These are phyloP conservation scores for Hippocampus kuda DNA, from an alignment of 2,797 vertebrate species.

Conservation along the genomic window DNA sequence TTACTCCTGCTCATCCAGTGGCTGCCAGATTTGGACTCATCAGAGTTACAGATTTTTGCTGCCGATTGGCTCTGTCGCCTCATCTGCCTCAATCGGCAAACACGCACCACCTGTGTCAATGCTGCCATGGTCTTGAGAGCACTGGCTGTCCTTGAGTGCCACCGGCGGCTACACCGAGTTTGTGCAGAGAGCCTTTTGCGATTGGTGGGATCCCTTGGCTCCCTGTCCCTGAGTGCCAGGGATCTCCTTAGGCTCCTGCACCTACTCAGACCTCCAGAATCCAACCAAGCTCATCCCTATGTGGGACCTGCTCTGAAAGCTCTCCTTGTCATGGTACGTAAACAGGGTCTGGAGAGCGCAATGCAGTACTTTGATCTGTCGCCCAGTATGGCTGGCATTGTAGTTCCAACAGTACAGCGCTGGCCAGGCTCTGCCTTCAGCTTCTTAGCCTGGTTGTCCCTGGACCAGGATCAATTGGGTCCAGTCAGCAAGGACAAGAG, in stretches of 20 bases:
- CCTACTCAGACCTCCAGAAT: conserved; percentile 74
- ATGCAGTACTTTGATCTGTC: conserved; percentile 92
- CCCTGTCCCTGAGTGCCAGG: conserved; percentile 81
- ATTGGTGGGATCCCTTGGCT: conserved; percentile 83
- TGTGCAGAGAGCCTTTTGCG: conserved; percentile 85
- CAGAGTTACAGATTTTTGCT: conserved; percentile 85
- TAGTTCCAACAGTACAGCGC: conserved; percentile 79
- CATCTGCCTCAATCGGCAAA: conserved; percentile 88
- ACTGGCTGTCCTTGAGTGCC: conserved; percentile 70
- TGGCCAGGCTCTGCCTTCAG: conserved; percentile 93
- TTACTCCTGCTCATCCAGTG: conserved; percentile 88
- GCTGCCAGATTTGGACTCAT: conserved; percentile 86
- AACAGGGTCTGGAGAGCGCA: conserved; percentile 84
- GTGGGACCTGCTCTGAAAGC: conserved; percentile 75
- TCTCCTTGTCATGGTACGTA: conserved; percentile 83
- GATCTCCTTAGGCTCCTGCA: conserved; percentile 78
- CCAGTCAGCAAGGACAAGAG: conserved; percentile 78
- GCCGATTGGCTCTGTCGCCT: conserved; percentile 88
- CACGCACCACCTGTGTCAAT: conserved; percentile 87
- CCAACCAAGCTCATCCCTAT: conserved; percentile 70
- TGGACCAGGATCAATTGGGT: conserved; percentile 84
- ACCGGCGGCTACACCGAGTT: conserved; percentile 67
- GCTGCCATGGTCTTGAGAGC: conserved; percentile 79
- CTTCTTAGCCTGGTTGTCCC: conserved; percentile 87
- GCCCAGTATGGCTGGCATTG: conserved; percentile 89